Percentiles rank a stretch among this genome's conserved stretches.
Conservation (phyloP, 2,113 vertebrate species). For the Psilopsiagon aymara region DNA sequence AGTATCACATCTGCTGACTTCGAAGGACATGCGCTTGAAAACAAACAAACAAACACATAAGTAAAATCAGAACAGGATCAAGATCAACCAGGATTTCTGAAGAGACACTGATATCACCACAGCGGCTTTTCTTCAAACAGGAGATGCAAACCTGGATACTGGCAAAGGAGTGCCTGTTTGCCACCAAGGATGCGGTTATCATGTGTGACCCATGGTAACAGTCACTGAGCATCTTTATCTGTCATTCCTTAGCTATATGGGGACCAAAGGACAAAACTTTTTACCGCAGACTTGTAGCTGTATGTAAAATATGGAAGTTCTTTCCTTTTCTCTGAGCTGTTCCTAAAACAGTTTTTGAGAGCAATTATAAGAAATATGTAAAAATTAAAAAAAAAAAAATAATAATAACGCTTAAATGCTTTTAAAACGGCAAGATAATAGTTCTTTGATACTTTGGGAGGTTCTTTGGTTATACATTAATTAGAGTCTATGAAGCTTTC, state of each 20-base stretch:
- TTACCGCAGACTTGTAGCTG: constrained; percentile 98
- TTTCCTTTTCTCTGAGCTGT: constrained; percentile 91
- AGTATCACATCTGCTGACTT: constrained; percentile 82
- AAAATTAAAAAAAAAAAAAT: constrained; percentile 73
- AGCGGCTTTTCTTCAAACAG: constrained; percentile 77
- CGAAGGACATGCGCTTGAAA: constrained; percentile 78
- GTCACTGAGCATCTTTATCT: constrained; percentile 92
- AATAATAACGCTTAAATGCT: constrained; percentile 81
- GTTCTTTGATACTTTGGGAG: constrained; percentile 88
- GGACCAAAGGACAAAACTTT: constrained; percentile 99
- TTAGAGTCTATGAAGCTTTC: constrained; percentile 85
- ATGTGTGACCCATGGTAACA: constrained; percentile 83
- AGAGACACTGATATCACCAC: constrained; percentile 79
- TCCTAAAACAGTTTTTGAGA: constrained; percentile 89
- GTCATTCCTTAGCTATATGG: constrained; percentile 99
- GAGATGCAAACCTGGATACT: constrained; percentile 75
- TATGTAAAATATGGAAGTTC: constrained; percentile 91
- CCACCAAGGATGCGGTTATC: constrained; percentile 89
- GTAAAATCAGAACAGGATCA: constrained; percentile 74
- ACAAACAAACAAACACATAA: constrained; percentile 69
- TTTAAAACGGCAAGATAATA: constrained; percentile 86
- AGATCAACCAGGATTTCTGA: constrained; percentile 77
- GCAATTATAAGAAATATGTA: constrained; percentile 90
- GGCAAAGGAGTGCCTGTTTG: constrained; percentile 91
- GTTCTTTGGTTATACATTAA: constrained; percentile 86